Base-by-base conservation (phyloP, 2,888 invertebrate species). In the Coenonympha arcania region DNA sequence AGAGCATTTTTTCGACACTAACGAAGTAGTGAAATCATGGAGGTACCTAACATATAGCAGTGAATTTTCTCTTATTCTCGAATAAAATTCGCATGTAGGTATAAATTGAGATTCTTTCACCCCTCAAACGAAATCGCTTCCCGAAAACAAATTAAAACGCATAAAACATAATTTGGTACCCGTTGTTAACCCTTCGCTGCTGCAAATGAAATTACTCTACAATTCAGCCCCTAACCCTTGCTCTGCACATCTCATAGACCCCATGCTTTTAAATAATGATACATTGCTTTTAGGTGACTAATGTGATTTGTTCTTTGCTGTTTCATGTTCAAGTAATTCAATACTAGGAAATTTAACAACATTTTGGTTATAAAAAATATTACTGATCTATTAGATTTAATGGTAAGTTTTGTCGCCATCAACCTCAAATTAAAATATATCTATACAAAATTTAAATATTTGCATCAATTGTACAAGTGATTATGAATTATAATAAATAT, bases 71-170 rank as follows among this genome's bases (percentile, higher is more conserved):
- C n/a, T n/a, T n/a, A n/a, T n/a, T n/a, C n/a, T n/a, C n/a, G n/a
- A n/a, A n/a, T n/a, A n/a, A n/a, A n/a, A n/a, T n/a, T n/a, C n/a
- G n/a, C n/a, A n/a, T n/a, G n/a, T n/a, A n/a, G n/a, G n/a, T n/a
- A n/a, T n/a, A n/a, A n/a, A n/a, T n/a, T n/a, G n/a, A n/a, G n/a
- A n/a, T n/a, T n/a, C n/a, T n/a, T 13, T 6, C 11, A 16, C 31
- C 31, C 31, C 9, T 4, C 2, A n/a, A 39, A 11, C 11, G 4
- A 62, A 62, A 67, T 59, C 63, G 64, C 62, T 69, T 68, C 63
- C 42, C 55, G 58, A 68, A 75, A 78, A 79, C 82, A 82, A 81
- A 84, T 84, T 83, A 81, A 76, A 81, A 75, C 71, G 71, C 76
- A 77, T 78, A 81, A 80, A 84, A 80, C 80, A 74, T 72, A 69